Conservation (phyloP, 2,113 vertebrate species). For the Xenopus borealis region DNA sequence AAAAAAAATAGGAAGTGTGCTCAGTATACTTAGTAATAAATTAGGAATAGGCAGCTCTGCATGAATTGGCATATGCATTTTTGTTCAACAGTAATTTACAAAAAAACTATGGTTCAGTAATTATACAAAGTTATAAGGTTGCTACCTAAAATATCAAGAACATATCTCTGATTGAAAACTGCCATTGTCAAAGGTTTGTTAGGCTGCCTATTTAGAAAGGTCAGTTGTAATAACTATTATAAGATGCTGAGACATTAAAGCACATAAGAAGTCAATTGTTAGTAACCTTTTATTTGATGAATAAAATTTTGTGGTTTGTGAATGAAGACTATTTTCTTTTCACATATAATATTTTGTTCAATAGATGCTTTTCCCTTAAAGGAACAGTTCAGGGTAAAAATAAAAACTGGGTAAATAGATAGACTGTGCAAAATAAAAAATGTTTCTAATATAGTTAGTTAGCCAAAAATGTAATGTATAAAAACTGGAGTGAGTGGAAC, state of each 20-base stretch:
- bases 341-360: too few relatives aligned
- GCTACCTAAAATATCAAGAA: conserved; percentile 17
- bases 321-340: background rate
- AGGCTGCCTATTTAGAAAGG: conserved; percentile 4
- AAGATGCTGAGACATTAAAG: background rate
- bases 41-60: background rate
- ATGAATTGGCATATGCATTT: background rate
- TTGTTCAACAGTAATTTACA: conserved; percentile 7
- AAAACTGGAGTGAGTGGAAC: too few relatives aligned
- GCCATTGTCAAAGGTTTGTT: conserved; percentile 3
- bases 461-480: too few relatives aligned
- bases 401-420: too few relatives aligned
- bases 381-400: too few relatives aligned
- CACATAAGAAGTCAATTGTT: background rate
- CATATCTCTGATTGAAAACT: conserved; percentile 6
- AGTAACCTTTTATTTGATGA: too few relatives aligned
- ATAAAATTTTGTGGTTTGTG: background rate
- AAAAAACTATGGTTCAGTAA: background rate
- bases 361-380: too few relatives aligned
- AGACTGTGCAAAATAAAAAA: too few relatives aligned
- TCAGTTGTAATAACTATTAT: conserved; percentile 19
- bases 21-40: background rate
- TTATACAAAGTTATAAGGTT: conserved; percentile 12
- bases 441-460: too few relatives aligned
- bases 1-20: background rate